Base-by-base conservation (phyloP, 2,113 vertebrate genomes). In the Gobiocypris rarus region DNA sequence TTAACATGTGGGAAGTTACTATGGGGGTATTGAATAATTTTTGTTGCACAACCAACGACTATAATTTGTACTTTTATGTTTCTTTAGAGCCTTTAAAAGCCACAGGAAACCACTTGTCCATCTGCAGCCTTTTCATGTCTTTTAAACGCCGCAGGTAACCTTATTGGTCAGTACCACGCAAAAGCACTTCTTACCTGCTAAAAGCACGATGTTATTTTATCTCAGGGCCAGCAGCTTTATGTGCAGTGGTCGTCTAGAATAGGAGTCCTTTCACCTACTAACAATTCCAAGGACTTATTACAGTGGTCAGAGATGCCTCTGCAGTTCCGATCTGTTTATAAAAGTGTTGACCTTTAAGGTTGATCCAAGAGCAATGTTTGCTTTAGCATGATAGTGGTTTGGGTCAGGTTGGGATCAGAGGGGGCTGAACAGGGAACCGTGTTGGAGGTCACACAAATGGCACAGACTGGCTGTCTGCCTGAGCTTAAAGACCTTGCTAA, bases 371-470 rank as follows among this genome's bases (percentile, higher is more conserved):
- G 63, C 67, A 45, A 81, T 67, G 50, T 80, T 67, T 61, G 67
- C 26, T 31, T 82, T 9, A 38, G 83, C 6, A 9, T 84, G 77
- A 76, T 81, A 69, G 34, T 41, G 7, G 52, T 76, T 70, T 26
- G 54, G 82, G 56, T 81, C 56, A 75, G 41, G 31, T 26, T 22
- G 28, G 50, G 52, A 71, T 84, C 45, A 52, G 75, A 79, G 65
- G 52, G 58, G 58, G 67, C 52, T 61, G 77, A n/a, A 41, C 31
- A 45, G 54, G 82, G 78, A 77, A 31, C 67, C 28, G 24, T 38
- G 45, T 69, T 82, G 41, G 45, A 87, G 61, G 61, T 81, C 83
- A 77, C 52, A 14, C 79, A 87, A 79, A 85, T 84, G 86, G 79
- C 56, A 67, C 8, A 61, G 43, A 34, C 83, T 84, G 73, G 86